Base-by-base conservation (phyloP, 2,113 vertebrate genomes). In the Nesoenas mayeri region DNA sequence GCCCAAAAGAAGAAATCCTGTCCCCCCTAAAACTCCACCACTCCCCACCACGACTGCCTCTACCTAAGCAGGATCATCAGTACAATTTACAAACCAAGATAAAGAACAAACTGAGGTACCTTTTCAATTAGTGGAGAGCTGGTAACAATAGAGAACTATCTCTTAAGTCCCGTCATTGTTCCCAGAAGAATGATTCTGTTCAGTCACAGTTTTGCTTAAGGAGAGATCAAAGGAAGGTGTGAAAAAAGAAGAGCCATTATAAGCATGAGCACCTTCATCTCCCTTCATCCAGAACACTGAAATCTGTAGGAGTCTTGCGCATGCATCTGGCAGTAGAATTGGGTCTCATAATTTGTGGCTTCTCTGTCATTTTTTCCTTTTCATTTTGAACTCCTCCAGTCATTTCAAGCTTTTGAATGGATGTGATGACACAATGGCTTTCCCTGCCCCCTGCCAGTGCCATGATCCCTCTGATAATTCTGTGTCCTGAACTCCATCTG, bases 161-260 rank as follows among this genome's bases (percentile, higher is more conserved):
- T 96, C 14, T 42, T 26, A 71, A 72, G 48, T 61, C 36, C 50
- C 94, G 34, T 29, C 40, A 71, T 95, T 94, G 51, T 96, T 92
- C 72, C 42, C 7, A 54, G 57, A 85, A 71, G 58, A 92, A 80
- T 60, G 31, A 56, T 73, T 80, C 91, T 86, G 78, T 85, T 70
- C 82, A 38, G 21, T 57, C 20, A 28, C 57, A 69, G n/a, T 93
- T 71, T 84, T 79, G 21, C 73, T 62, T 89, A 88, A 89, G 83
- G 60, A 62, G 57, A 48, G 21, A 38, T 82, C 61, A 71, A 85
- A 91, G 34, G 54, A 84, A 72, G 13, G 34, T 73, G 20, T 19
- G 62, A 77, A 80, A 88, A 67, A 85, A 73, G 67, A 54, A 2
- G 20, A 78, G n/a, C 74, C 67, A 86, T 81, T 90, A 5, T 60